Percentiles rank a stretch among this genome's conserved stretches.
These are phyloP conservation scores for Drosophila sturtevanti DNA, from an alignment of 1,140 invertebrate species.

Conservation along the genomic window DNA sequence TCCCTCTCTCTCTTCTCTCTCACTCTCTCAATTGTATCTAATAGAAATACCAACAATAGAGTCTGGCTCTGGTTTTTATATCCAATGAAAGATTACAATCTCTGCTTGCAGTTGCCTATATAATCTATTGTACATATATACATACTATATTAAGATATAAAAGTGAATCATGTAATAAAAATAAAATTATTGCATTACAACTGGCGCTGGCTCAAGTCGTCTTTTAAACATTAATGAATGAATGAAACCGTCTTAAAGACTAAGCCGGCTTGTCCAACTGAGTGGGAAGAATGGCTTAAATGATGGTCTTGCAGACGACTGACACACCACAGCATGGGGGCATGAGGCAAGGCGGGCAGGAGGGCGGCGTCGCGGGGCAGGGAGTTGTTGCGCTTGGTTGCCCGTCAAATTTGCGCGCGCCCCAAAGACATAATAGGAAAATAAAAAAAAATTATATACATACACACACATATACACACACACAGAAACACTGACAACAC, in stretches of 20 bases:
- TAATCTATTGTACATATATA: slow-evolving; percentile 18
- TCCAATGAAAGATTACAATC: background rate
- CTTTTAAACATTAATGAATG: slow-evolving; percentile 70
- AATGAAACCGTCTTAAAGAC: slow-evolving; percentile 49
- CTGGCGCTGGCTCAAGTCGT: slow-evolving; percentile 46
- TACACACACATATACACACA: background rate
- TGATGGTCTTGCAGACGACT: background rate
- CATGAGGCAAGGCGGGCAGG: slow-evolving; percentile 25
- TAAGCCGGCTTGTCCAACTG: slow-evolving; percentile 56
- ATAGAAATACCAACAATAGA: background rate
- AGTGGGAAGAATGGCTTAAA: slow-evolving; percentile 16
- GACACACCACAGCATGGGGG: no score
- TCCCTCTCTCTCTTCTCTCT: background rate
- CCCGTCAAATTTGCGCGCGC: slow-evolving; percentile 64
- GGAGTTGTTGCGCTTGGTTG: slow-evolving; percentile 62
- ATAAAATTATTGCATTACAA: slow-evolving; percentile 41
- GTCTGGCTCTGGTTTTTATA: slow-evolving; percentile 5
- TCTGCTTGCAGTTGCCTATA: background rate
- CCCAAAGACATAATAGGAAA: slow-evolving; percentile 27
- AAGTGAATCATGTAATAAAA: slow-evolving; percentile 70
- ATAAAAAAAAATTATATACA: background rate
- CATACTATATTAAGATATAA: slow-evolving; percentile 49
- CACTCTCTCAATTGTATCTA: slow-evolving; percentile 30
- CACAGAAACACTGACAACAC: background rate
- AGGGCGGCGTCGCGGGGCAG: no score